Evolutionary conservation across 1,140 invertebrate genomes (phyloP).

Genomic region (Drosophila oshimai): DNA sequence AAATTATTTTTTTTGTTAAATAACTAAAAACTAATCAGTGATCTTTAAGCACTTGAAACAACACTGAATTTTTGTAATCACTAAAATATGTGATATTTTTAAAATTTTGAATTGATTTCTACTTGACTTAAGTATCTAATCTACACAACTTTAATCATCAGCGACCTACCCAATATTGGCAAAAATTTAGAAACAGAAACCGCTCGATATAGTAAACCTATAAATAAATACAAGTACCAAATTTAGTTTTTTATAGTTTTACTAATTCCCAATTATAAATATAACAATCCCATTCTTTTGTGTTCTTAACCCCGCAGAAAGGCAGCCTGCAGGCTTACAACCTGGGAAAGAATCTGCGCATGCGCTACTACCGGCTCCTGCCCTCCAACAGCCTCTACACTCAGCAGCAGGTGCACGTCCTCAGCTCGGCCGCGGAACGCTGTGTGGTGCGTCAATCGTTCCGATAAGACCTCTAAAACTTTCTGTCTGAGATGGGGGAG

Average conservation of each 20-base stretch:
- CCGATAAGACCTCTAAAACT: conserved; percentile 18
- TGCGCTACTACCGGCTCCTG: conserved; percentile 87
- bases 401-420: conserved; percentile 86
- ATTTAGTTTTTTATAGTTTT: too few relatives aligned
- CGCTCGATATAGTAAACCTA: background rate
- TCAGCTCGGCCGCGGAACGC: conserved; percentile 91
- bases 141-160: background rate
- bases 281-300: too few relatives aligned
- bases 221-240: background rate
- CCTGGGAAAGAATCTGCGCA: conserved; percentile 89
- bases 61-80: too few relatives aligned
- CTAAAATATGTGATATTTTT: background rate
- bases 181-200: background rate
- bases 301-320: too few relatives aligned
- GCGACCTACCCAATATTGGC: too few relatives aligned
- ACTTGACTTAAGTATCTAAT: background rate
- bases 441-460: conserved; percentile 84
- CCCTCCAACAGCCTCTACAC: conserved; percentile 86
- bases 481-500: conserved; percentile 38
- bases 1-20: too few relatives aligned
- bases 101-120: background rate
- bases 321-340: conserved; percentile 90
- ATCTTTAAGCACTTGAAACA: background rate
- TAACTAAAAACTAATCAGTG: background rate
- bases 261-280: too few relatives aligned